phyloP scores from a whole-genome alignment of 2,888 invertebrate genomes.

The Cephonodes hylas region DNA sequence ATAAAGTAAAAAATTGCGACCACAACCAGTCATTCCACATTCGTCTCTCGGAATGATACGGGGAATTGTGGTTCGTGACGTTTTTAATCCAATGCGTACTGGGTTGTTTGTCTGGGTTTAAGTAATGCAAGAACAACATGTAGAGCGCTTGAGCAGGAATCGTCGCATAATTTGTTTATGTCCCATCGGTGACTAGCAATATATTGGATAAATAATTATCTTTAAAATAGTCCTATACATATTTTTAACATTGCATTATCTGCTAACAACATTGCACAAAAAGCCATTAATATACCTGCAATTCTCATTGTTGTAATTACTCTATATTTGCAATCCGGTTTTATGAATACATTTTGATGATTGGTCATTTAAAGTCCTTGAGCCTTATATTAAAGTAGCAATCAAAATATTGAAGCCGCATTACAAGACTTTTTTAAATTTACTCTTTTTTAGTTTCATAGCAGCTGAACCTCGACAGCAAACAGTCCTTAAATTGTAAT shows the following conservation, averaged over 20 bases:
- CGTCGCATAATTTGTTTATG: too few relatives aligned
- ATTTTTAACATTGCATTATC: too few relatives aligned
- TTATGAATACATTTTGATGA: neutral
- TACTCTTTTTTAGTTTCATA: too few relatives aligned
- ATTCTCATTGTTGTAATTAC: neutral
- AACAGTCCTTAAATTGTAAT: too few relatives aligned
- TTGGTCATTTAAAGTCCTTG: neutral
- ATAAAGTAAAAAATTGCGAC: conserved; percentile 8
- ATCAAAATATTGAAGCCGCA: neutral
- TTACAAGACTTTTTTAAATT: neutral
- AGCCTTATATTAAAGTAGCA: neutral
- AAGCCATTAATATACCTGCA: neutral
- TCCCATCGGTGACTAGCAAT: too few relatives aligned
- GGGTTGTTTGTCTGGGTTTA: neutral
- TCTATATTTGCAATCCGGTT: neutral
- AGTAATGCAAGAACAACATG: too few relatives aligned
- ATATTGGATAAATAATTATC: neutral
- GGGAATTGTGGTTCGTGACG: neutral
- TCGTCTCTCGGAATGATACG: neutral
- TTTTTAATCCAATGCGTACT: neutral
- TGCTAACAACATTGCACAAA: neutral
- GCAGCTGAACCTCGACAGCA: too few relatives aligned
- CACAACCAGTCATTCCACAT: conserved; percentile 7
- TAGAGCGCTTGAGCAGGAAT: too few relatives aligned
- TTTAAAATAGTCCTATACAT: neutral